Evolutionary conservation across 2,113 vertebrate species (phyloP).

Genomic region (Bubalus kerabau): DNA sequence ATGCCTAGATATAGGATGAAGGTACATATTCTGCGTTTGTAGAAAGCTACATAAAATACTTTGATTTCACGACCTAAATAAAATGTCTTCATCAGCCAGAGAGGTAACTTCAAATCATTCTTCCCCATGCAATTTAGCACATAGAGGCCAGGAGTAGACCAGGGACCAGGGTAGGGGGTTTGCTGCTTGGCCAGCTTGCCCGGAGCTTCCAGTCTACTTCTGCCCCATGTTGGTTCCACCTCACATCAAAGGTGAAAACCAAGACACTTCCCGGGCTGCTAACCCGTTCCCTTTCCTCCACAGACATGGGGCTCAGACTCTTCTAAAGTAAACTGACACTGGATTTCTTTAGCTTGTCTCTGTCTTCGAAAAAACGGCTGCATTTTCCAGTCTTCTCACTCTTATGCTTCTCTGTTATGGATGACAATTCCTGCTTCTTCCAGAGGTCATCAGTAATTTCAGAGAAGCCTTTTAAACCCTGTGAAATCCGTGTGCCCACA

Average conservation of each 20-base stretch:
- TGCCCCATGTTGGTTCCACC: neutral
- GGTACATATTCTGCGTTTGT: neutral
- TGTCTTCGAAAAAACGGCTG: neutral
- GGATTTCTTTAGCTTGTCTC: neutral
- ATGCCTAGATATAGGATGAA: neutral
- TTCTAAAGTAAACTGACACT: neutral
- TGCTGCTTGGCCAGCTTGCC: neutral
- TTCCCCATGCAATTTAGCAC: neutral
- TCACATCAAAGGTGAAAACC: neutral
- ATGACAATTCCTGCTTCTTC: neutral
- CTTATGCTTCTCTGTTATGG: neutral
- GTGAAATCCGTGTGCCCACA: rapidly evolving
- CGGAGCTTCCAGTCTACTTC: neutral
- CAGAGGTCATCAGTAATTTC: neutral
- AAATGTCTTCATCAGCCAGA: neutral
- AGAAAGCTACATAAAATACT: neutral
- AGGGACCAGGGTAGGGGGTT: neutral
- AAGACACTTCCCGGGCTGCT: neutral
- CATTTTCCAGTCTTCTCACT: neutral
- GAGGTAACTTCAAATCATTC: neutral
- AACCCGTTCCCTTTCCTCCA: neutral
- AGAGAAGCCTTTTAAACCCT: neutral
- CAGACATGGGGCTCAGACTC: neutral
- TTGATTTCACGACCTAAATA: neutral
- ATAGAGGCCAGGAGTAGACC: too few relatives aligned